Base-by-base conservation (phyloP, 2,113 vertebrate genomes). In the Piprites chloris region DNA sequence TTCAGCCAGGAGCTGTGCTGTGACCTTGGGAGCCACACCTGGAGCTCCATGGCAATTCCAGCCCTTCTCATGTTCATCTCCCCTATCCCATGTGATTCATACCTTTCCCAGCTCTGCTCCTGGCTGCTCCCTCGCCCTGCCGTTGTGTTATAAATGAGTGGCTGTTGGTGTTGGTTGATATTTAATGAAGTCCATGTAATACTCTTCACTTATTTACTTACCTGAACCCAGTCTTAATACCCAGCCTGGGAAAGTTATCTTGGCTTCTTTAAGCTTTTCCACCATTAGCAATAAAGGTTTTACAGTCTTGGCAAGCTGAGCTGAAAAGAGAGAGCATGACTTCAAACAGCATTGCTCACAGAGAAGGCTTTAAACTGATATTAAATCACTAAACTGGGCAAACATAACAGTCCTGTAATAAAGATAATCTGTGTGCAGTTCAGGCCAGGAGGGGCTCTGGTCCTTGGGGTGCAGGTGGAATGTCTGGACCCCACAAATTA, bases 261-360 rank as follows among this genome's bases (percentile, higher is more conserved):
- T 95, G 93, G 91, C 73, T 95, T 95, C 93, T 97, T 95, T 47
- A 92, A 93, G 93, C 65, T 94, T 89, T 93, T 95, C 53, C 77
- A 96, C 62, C 91, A 97, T 97, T 97, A 96, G 95, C 90, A 94
- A 97, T 97, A 97, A 97, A 97, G 85, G 1, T 95, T 97, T 97
- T 97, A 97, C 95, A 87, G 88, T 94, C 96, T 94, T 93, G 94
- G 92, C 94, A 93, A 90, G 87, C 72, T 62, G 90, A 84, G 69
- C 87, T 56, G 65, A 88, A 83, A 93, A 95, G 75, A 52, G 52
- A 92, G 74, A 95, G 63, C 74, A 89, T 86, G 75, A 96, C 96
- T 96, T 97, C 96, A 97, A 97, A 97, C 94, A 95, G 87, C 65
- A 27, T 28, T 83, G 85, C 88, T 94, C 89, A 53, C 59, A 82